phyloP scores from a whole-genome alignment of 2,113 vertebrate genomes.

The Nettapus auritus region DNA sequence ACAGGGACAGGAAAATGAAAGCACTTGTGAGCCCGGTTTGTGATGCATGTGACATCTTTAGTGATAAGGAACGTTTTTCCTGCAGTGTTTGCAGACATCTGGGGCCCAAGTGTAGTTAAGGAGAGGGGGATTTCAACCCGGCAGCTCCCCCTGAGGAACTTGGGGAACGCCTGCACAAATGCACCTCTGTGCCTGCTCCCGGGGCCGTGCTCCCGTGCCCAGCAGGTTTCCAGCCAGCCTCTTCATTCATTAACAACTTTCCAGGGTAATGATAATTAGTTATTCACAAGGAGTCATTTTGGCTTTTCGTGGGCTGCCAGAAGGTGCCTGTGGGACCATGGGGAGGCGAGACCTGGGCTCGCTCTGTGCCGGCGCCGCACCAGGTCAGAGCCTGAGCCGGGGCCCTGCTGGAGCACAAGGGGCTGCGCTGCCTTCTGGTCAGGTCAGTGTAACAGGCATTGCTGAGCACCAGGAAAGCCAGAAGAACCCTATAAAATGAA shows the following conservation, averaged over 20 bases:
- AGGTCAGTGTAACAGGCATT: not conserved
- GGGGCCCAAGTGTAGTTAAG: not conserved
- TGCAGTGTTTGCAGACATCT: not conserved
- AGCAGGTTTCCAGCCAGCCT: conserved; percentile 1
- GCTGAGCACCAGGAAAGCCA: not conserved
- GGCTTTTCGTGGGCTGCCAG: not conserved
- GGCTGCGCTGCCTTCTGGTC: not conserved
- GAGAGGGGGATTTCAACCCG: not conserved
- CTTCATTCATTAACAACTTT: conserved; percentile 51
- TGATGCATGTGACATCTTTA: not conserved
- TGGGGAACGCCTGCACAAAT: not conserved
- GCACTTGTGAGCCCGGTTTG: not conserved
- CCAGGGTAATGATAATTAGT: conserved; percentile 11
- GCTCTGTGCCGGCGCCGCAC: rapidly evolving
- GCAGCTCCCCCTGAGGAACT: not conserved
- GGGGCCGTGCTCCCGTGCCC: not conserved
- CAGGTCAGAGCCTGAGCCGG: not conserved
- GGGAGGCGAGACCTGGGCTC: not conserved
- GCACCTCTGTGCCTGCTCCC: not conserved
- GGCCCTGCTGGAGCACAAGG: not conserved
- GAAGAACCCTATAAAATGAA: not conserved
- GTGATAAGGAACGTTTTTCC: not conserved
- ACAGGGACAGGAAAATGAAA: not conserved
- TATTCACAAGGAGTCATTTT: conserved; percentile 26
- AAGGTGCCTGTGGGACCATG: not conserved